These are phyloP conservation scores for Aleadryas rufinucha DNA, from an alignment of 2,113 vertebrate species.

Conservation along the genomic window DNA sequence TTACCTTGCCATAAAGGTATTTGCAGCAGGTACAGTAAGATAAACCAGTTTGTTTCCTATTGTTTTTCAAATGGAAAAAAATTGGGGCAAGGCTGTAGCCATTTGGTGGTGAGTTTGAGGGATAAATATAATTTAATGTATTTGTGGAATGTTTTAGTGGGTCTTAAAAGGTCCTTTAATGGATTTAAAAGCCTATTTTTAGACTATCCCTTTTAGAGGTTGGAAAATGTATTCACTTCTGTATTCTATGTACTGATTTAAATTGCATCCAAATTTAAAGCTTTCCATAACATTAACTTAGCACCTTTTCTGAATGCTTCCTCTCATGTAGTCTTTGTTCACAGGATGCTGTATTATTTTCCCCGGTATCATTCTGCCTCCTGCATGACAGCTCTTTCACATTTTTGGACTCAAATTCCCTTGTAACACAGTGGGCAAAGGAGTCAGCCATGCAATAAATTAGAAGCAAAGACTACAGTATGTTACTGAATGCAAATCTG, in stretches of 20 bases:
- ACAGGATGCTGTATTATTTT: neutral
- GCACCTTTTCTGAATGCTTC: neutral
- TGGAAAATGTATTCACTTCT: neutral
- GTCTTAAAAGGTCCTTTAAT: constrained; percentile 4
- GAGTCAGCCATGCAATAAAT: neutral
- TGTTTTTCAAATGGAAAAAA: neutral
- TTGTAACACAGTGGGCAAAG: neutral
- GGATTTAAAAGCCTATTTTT: neutral
- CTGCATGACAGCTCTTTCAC: neutral
- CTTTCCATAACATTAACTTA: neutral
- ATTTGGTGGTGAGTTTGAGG: neutral
- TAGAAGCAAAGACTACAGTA: neutral
- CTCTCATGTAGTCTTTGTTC: neutral
- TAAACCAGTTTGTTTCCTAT: constrained; percentile 17
- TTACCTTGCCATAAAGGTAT: constrained; percentile 33
- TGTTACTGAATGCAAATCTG: neutral
- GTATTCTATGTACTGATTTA: neutral
- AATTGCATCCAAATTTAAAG: neutral
- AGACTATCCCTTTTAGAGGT: neutral
- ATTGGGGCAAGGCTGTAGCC: neutral
- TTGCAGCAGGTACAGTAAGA: constrained; percentile 6
- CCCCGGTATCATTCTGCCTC: neutral
- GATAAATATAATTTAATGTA: neutral
- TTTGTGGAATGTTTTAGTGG: neutral
- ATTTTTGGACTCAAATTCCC: neutral